Conservation (phyloP, 2,797 vertebrate genomes). For the Enteromius fasciolatus region DNA sequence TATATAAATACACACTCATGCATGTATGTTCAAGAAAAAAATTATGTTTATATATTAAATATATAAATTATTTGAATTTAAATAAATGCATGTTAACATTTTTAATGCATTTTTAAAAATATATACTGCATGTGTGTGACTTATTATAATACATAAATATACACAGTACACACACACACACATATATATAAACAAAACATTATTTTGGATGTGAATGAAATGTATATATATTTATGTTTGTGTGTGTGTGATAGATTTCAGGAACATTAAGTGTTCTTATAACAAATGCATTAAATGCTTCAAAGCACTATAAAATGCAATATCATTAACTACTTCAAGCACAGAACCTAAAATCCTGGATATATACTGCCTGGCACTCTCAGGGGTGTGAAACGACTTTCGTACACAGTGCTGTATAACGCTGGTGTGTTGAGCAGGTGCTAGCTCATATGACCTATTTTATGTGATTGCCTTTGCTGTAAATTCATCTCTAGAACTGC, state of each 20-base stretch:
- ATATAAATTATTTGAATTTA: no score
- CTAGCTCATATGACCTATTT: slow-evolving; percentile 20
- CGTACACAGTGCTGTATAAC: background rate
- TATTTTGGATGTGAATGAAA: no score
- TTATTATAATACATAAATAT: no score
- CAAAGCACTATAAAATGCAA: slow-evolving; percentile 3
- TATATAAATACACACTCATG: no score
- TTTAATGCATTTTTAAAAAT: no score
- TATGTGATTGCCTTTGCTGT: slow-evolving; percentile 4
- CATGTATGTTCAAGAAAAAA: no score
- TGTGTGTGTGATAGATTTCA: background rate
- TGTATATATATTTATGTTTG: no score
- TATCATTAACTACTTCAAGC: background rate
- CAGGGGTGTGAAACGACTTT: slow-evolving; percentile 3
- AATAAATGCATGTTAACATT: no score
- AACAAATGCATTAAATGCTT: background rate
- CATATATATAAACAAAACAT: no score
- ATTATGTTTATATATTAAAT: no score
- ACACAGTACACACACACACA: no score
- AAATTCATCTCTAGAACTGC: slow-evolving; percentile 24
- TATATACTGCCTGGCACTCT: background rate
- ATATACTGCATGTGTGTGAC: no score
- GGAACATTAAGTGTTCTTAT: background rate
- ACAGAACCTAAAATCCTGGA: slow-evolving; percentile 2
- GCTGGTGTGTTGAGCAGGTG: slow-evolving; percentile 18